phyloP scores from a whole-genome alignment of 1,140 invertebrate species.

The Drosophila lowei region DNA sequence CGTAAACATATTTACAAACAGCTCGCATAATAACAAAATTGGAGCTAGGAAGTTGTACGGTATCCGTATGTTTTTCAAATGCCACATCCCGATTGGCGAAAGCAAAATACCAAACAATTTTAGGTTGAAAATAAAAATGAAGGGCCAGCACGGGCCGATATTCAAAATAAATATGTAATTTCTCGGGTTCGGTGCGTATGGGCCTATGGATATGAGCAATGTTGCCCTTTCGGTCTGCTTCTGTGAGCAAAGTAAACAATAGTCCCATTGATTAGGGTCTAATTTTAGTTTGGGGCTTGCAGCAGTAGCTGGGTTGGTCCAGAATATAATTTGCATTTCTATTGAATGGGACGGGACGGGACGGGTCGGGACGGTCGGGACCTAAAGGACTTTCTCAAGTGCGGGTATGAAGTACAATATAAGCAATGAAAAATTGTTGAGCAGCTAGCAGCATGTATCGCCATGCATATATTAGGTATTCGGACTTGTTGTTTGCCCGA shows the following conservation, averaged over 20 bases:
- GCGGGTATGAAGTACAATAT: background rate
- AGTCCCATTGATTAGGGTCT: constrained; percentile 61
- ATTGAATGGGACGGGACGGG: constrained; percentile 4
- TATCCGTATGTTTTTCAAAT: too few species aligned
- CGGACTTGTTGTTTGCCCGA: constrained; percentile 19
- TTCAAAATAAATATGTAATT: constrained; percentile 7
- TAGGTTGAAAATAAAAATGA: too few species aligned
- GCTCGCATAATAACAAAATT: background rate
- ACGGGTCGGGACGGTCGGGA: background rate
- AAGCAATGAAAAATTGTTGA: constrained; percentile 52
- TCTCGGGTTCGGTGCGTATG: background rate
- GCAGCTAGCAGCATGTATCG: constrained; percentile 44
- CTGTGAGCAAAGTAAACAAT: constrained; percentile 48
- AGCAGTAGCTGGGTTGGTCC: constrained; percentile 14
- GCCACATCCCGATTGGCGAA: too few species aligned
- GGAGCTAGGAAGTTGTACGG: too few species aligned
- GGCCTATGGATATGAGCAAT: constrained; percentile 13
- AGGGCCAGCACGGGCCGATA: too few species aligned
- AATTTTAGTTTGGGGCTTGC: constrained; percentile 45
- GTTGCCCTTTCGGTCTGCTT: constrained; percentile 21
- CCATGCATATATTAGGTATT: constrained; percentile 64
- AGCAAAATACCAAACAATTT: too few species aligned
- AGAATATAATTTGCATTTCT: constrained; percentile 58
- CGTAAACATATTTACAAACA: too few species aligned
- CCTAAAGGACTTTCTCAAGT: constrained; percentile 36